Evolutionary conservation across 2,113 vertebrate genomes (phyloP), one percentile per base, ranked within the genome.

Genomic region (Rhinogobius similis): DNA sequence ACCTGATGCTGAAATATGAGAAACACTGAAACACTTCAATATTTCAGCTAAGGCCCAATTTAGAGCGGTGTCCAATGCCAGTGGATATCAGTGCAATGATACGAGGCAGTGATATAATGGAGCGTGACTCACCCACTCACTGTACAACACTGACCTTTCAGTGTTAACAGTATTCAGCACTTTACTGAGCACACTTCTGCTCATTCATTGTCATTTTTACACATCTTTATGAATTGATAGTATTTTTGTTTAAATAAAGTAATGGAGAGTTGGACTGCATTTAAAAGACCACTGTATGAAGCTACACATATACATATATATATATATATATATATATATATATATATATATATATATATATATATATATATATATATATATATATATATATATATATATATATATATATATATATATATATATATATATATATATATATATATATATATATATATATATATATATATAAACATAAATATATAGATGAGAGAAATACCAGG

Each of bases 111-210:
- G 70, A 27, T 39, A 39, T 59, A 62, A 78, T 26, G 50, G 39
- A 56, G 24, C 12, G 62, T 78, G 77, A 81, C 75, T 82, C 73
- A 84, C 63, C 32, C 55, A 24, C 55, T 78, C 76, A 8, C 50
- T 56, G 55, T 68, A 46, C 67, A 55, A 43, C 68, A 16, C 23
- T 78, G 78, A 80, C 80, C 83, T 84, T 84, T 87, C 26, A 8
- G 41, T 52, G 63, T 73, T 48, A 71, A 78, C 41, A 50, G 50
- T 23, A 61, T 65, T 53, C 64, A 41, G 56, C 39, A 50, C 50
- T 59, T 82, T 62, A 58, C 1, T 1, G 26, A 69, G 52, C 59
- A 68, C 61, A 67, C 74, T 72, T 10, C 55, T 58, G 55, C 55
- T 26, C 55, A 58, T 58, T 58, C 55, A 58, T 29, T 7, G 12